phyloP scores from a whole-genome alignment of 2,113 vertebrate genomes.

The Pseudorasbora parva region DNA sequence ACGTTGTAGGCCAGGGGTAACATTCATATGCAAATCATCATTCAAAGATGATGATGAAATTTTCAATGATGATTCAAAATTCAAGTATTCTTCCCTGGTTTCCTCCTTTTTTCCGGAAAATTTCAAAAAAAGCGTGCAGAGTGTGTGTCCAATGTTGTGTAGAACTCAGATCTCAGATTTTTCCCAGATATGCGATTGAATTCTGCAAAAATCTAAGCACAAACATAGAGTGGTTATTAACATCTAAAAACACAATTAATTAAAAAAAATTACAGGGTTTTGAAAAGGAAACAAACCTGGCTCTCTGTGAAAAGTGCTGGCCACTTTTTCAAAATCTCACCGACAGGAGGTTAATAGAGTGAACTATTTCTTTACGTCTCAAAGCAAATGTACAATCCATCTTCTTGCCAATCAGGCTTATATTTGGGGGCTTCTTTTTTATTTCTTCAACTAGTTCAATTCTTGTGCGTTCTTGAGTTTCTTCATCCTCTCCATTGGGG shows the following conservation, averaged over 20 bases:
- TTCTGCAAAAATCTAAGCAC: constrained; percentile 5
- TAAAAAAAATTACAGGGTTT: too few species aligned
- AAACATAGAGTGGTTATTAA: not conserved
- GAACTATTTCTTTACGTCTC: not conserved
- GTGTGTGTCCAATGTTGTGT: too few species aligned
- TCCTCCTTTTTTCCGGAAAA: too few species aligned
- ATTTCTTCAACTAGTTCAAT: not conserved
- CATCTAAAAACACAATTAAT: too few species aligned
- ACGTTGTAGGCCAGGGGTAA: too few species aligned
- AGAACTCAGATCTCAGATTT: too few species aligned
- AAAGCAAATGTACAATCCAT: not conserved
- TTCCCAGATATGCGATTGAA: too few species aligned
- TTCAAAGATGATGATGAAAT: too few species aligned
- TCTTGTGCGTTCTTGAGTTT: not conserved
- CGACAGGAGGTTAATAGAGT: not conserved
- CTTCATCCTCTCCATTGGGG: not conserved
- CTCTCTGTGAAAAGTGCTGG: not conserved
- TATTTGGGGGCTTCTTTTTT: not conserved
- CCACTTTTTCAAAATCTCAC: not conserved
- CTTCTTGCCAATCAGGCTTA: constrained; percentile 1
- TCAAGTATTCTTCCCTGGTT: too few species aligned
- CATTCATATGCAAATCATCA: too few species aligned
- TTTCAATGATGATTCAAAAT: too few species aligned
- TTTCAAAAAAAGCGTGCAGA: too few species aligned
- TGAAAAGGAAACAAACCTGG: not conserved